Conservation (phyloP, 2,797 vertebrate species). For the Podarcis lilfordi region DNA sequence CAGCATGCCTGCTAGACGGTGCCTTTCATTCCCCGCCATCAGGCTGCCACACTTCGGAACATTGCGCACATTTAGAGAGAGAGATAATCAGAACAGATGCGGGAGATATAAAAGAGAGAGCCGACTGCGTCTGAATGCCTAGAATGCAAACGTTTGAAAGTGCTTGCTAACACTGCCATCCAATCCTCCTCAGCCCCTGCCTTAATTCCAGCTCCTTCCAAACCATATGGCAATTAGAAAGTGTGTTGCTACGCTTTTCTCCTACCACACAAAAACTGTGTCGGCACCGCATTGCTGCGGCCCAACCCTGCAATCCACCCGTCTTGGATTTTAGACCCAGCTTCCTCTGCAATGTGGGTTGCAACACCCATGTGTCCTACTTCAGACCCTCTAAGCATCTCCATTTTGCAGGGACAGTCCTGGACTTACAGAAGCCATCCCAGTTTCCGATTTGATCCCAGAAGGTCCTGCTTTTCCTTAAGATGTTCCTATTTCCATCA, state of each 20-base stretch:
- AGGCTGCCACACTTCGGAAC: slow-evolving; percentile 39
- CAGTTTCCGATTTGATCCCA: too few relatives aligned
- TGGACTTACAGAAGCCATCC: too few relatives aligned
- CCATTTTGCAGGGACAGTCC: too few relatives aligned
- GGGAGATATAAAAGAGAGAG: slow-evolving; percentile 52
- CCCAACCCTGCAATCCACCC: too few relatives aligned
- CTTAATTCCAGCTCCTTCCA: slow-evolving; percentile 43
- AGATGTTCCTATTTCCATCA: too few relatives aligned
- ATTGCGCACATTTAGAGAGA: slow-evolving; percentile 47
- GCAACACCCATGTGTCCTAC: too few relatives aligned
- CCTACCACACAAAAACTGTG: background rate
- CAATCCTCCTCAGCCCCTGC: background rate
- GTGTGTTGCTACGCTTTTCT: background rate
- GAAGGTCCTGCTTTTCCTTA: too few relatives aligned
- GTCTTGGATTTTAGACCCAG: background rate
- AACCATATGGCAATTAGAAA: slow-evolving; percentile 23
- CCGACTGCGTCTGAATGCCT: slow-evolving; percentile 52
- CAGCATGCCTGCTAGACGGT: background rate
- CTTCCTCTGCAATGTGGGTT: background rate
- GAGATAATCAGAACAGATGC: slow-evolving; percentile 66
- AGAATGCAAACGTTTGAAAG: slow-evolving; percentile 53
- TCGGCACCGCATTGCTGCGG: background rate
- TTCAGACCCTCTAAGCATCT: accelerated
- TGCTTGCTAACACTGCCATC: slow-evolving; percentile 64
- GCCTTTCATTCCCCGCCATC: slow-evolving; percentile 51